Evolutionary conservation across 1,140 invertebrate species (phyloP).

Genomic region (Lasioglossum baleicum): DNA sequence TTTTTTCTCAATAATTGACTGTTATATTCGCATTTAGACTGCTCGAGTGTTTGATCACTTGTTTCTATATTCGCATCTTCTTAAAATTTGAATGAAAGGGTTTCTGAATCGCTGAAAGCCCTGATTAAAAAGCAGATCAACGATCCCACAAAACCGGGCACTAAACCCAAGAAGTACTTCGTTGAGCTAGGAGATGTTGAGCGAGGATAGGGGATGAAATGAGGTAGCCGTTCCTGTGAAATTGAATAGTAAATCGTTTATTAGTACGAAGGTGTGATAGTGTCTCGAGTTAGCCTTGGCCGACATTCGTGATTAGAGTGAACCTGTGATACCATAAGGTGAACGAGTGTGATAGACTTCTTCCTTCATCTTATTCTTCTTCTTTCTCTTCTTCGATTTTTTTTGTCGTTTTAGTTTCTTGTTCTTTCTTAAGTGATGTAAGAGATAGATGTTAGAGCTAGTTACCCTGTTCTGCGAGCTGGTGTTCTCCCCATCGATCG

Average conservation of each 20-base stretch:
- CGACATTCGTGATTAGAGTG: constrained; percentile 67
- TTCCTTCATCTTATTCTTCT: constrained; percentile 8
- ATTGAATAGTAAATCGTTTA: constrained; percentile 77
- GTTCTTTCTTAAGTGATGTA: constrained; percentile 64
- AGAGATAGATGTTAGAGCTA: constrained; percentile 76
- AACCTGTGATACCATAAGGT: constrained; percentile 68
- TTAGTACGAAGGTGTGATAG: constrained; percentile 76
- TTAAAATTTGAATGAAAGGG: too few species aligned
- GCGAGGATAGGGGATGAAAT: constrained; percentile 26
- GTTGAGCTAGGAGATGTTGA: background rate
- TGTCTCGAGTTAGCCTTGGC: constrained; percentile 67
- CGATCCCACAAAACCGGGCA: too few species aligned
- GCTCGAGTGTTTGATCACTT: too few species aligned
- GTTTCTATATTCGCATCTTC: too few species aligned
- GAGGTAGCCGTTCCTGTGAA: constrained; percentile 59
- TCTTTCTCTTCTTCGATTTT: constrained; percentile 19
- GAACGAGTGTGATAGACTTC: constrained; percentile 66
- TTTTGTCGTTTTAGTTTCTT: too few species aligned
- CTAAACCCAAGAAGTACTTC: too few species aligned
- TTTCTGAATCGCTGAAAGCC: too few species aligned
- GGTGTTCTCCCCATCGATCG: constrained; percentile 65
- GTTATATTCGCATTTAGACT: too few species aligned
- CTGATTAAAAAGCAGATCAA: too few species aligned
- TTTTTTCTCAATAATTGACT: too few species aligned
- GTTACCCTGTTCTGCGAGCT: constrained; percentile 76